These are phyloP conservation scores for Tarsius wallacei DNA, from an alignment of 2,797 vertebrate genomes.

Conservation along the genomic window DNA sequence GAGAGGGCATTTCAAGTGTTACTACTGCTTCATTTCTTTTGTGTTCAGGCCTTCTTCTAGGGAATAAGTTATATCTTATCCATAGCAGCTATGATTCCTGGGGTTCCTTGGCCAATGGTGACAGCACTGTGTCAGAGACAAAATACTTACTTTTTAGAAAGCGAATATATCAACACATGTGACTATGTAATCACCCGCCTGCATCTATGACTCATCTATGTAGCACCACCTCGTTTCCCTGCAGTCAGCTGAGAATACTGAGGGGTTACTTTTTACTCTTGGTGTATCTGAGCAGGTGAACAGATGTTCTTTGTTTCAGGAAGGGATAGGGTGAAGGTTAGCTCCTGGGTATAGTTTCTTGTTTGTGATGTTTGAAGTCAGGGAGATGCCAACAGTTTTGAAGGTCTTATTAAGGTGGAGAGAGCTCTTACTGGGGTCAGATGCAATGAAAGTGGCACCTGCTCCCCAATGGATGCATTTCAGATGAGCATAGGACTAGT, in stretches of 20 bases:
- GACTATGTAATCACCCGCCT: background rate
- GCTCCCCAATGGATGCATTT: background rate
- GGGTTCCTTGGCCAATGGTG: background rate
- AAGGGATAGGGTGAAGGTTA: constrained; percentile 55
- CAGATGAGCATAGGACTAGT: background rate
- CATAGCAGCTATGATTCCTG: background rate
- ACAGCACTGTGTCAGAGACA: background rate
- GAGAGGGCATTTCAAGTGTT: background rate
- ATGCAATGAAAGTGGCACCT: constrained; percentile 8
- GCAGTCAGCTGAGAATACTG: constrained; percentile 39
- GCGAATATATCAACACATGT: background rate
- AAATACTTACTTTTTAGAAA: background rate
- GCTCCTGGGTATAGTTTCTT: constrained; percentile 66
- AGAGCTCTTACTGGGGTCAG: background rate
- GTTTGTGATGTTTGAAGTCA: constrained; percentile 63
- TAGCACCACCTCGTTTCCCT: background rate
- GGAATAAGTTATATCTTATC: constrained; percentile 39
- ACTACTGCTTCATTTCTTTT: constrained; percentile 16
- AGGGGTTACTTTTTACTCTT: background rate
- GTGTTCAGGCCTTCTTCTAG: background rate
- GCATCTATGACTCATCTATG: background rate
- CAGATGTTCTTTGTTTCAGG: constrained; percentile 68
- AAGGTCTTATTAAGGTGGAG: constrained; percentile 52
- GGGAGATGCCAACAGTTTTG: constrained; percentile 30
- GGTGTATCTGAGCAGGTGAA: background rate